These are phyloP conservation scores for Pachypanchax playfairii DNA, from an alignment of 2,113 vertebrate species.

Conservation along the genomic window DNA sequence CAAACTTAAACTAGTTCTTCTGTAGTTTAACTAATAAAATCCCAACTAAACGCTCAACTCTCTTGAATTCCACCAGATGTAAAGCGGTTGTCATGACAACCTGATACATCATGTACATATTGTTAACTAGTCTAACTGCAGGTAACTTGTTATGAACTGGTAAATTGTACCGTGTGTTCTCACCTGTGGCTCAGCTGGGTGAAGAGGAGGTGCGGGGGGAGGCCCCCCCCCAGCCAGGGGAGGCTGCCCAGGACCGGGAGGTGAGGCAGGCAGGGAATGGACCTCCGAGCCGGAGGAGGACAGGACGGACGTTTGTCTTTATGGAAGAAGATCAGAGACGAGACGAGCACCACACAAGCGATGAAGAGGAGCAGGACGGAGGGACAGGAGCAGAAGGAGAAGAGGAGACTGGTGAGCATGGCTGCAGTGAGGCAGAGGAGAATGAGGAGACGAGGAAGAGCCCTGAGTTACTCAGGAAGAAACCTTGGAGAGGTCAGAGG, in stretches of 20 bases:
- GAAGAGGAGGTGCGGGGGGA: conserved; percentile 75
- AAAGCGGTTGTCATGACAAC: too few relatives aligned
- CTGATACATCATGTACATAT: too few relatives aligned
- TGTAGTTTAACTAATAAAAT: neutral
- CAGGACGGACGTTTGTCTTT: neutral
- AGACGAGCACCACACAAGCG: neutral
- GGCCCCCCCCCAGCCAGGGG: conserved; percentile 67
- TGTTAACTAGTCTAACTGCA: too few relatives aligned
- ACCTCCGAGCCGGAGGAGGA: neutral
- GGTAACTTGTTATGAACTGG: too few relatives aligned
- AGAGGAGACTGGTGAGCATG: conserved; percentile 48
- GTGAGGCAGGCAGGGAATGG: conserved; percentile 69
- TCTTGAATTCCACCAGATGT: too few relatives aligned
- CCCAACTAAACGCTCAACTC: too few relatives aligned
- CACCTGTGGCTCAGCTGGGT: conserved; percentile 59
- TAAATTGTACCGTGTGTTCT: neutral
- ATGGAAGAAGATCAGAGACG: neutral
- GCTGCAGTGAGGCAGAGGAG: conserved; percentile 1
- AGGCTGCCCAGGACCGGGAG: conserved; percentile 79
- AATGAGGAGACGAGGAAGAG: conserved; percentile 5
- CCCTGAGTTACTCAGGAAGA: neutral
- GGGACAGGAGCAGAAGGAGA: conserved; percentile 2
- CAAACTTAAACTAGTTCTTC: neutral
- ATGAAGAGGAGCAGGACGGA: neutral
- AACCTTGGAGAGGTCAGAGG: conserved; percentile 53